These are phyloP conservation scores for Amphiprion percula DNA, from an alignment of 2,113 vertebrate genomes.

Conservation along the genomic window DNA sequence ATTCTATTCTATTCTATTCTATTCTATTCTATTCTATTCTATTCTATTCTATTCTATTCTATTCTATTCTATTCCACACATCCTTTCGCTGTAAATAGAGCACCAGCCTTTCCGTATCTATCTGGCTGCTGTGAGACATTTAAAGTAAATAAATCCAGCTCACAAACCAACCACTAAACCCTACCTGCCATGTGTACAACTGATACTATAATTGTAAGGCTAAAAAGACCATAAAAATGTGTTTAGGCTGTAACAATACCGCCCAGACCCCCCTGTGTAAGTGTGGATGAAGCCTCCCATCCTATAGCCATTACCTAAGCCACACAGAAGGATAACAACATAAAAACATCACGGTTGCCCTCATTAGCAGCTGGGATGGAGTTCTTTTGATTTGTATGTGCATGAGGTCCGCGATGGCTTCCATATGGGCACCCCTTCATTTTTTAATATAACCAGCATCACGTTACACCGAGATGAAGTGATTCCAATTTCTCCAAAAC, in stretches of 20 bases:
- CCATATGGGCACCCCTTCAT: conserved; percentile 81
- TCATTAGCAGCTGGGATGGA: conserved; percentile 75
- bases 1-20: conserved; percentile 28
- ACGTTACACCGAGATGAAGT: conserved; percentile 79
- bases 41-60: conserved; percentile 15
- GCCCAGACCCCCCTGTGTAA: conserved; percentile 42
- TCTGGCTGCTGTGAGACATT: conserved; percentile 46
- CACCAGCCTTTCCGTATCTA: conserved; percentile 34
- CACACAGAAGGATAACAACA: conserved; percentile 81
- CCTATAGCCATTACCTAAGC: conserved; percentile 74
- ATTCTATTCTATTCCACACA: background rate
- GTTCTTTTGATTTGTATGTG: conserved; percentile 70
- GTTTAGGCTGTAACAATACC: conserved; percentile 75
- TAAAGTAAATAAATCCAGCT: conserved; percentile 71
- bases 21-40: conserved; percentile 25
- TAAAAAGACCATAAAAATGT: conserved; percentile 67
- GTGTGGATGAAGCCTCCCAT: conserved; percentile 65
- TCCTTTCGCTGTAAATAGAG: conserved; percentile 22
- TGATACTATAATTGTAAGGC: conserved; percentile 67
- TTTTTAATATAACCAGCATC: conserved; percentile 81
- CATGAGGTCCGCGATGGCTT: conserved; percentile 74
- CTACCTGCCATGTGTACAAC: conserved; percentile 60
- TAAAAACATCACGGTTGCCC: conserved; percentile 77
- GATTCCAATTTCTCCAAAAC: conserved; percentile 81
- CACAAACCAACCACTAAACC: conserved; percentile 62